Conservation (phyloP, 2,888 invertebrate species). For the Xiphydria camelus region DNA sequence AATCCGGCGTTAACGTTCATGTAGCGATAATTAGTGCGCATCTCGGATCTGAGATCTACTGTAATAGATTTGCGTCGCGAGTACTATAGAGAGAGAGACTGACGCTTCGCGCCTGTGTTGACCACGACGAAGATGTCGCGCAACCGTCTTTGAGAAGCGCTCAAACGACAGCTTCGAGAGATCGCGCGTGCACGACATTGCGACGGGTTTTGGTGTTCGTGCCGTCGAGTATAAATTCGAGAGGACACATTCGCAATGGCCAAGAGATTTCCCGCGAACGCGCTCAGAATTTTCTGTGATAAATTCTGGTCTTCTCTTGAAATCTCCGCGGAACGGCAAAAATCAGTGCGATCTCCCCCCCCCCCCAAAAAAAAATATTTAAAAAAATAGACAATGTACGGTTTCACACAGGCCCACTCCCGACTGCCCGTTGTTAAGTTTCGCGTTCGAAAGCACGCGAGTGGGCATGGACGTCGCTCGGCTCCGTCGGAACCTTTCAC, state of each 20-base stretch:
- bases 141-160: too few species aligned
- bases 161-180: conserved; percentile 5
- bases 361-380: conserved; percentile 26
- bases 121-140: too few species aligned
- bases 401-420: conserved; percentile 36
- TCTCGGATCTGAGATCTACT: conserved; percentile 29
- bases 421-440: conserved; percentile 34
- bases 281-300: conserved; percentile 32
- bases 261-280: conserved; percentile 16
- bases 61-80: conserved; percentile 23
- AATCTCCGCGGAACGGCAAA: conserved; percentile 42
- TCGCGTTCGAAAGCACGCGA: conserved; percentile 30
- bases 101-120: too few species aligned
- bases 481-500: too few species aligned
- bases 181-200: conserved; percentile 12
- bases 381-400: conserved; percentile 30
- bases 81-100: conserved; percentile 14
- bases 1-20: too few species aligned
- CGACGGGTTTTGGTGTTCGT: conserved; percentile 13
- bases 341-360: conserved; percentile 46
- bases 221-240: conserved; percentile 13
- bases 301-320: conserved; percentile 32
- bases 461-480: too few species aligned
- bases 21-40: too few species aligned
- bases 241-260: too few species aligned